phyloP scores from a whole-genome alignment of 1,140 invertebrate genomes.

The Paracyclopina nana region DNA sequence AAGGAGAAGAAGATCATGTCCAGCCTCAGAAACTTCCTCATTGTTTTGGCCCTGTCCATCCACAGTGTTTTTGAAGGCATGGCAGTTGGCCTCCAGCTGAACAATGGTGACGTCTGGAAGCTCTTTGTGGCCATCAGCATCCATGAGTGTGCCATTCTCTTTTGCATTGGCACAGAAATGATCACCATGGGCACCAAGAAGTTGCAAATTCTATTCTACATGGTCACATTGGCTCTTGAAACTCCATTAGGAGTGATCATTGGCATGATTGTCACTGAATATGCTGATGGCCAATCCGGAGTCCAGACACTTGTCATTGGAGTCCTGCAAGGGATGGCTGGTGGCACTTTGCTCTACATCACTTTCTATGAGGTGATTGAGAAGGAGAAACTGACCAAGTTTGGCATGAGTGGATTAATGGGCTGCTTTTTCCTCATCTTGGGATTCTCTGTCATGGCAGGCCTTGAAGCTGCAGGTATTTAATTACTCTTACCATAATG shows the following conservation, averaged over 20 bases:
- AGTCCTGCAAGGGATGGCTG: slow-evolving; percentile 29
- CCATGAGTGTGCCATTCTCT: slow-evolving; percentile 52
- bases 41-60: slow-evolving; percentile 32
- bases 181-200: slow-evolving; percentile 24
- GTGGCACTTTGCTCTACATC: slow-evolving; percentile 41
- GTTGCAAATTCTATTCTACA: slow-evolving; percentile 37
- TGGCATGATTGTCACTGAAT: slow-evolving; percentile 37
- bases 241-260: slow-evolving; percentile 50
- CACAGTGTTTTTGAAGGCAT: slow-evolving; percentile 36
- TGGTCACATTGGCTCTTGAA: slow-evolving; percentile 52
- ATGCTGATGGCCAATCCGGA: neutral
- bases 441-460: slow-evolving; percentile 9
- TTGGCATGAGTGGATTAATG: slow-evolving; percentile 1
- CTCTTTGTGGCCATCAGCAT: slow-evolving; percentile 34
- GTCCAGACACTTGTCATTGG: neutral
- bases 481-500: neutral
- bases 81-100: slow-evolving; percentile 36
- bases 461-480: neutral
- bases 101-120: slow-evolving; percentile 39
- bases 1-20: slow-evolving; percentile 13
- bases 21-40: slow-evolving; percentile 23
- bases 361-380: slow-evolving; percentile 41
- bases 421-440: neutral
- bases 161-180: slow-evolving; percentile 28
- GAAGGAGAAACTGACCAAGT: slow-evolving; percentile 26